phyloP scores from a whole-genome alignment of 1,140 invertebrate species.

The Drosophila baimaii region DNA sequence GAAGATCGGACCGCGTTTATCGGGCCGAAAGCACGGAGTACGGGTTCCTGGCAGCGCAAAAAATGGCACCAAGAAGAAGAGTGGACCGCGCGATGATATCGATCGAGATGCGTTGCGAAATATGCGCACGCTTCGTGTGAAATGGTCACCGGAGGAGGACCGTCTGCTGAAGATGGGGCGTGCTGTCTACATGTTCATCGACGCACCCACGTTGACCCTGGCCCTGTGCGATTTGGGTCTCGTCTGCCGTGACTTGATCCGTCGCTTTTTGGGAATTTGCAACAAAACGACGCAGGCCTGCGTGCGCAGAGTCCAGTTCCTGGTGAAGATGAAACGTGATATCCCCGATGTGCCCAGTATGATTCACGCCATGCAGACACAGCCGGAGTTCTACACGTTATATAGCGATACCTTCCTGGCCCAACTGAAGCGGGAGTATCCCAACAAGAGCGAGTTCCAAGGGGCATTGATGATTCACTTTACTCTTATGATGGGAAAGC shows the following conservation, averaged over 20 bases:
- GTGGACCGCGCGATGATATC: constrained; percentile 86
- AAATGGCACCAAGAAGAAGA: constrained; percentile 37
- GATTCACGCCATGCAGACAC: constrained; percentile 75
- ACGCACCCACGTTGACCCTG: constrained; percentile 85
- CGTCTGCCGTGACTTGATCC: constrained; percentile 87
- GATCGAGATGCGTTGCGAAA: constrained; percentile 88
- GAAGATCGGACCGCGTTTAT: constrained; percentile 45
- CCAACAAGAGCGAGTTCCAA: constrained; percentile 50
- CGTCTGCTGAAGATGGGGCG: constrained; percentile 88
- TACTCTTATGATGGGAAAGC: constrained; percentile 58
- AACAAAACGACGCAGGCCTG: constrained; percentile 90
- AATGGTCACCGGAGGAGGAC: constrained; percentile 88
- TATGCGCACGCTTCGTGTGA: constrained; percentile 88
- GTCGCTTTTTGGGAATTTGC: constrained; percentile 85
- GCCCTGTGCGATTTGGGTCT: constrained; percentile 74
- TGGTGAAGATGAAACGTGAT: constrained; percentile 67
- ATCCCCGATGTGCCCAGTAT: constrained; percentile 70
- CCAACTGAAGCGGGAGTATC: constrained; percentile 63
- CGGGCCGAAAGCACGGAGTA: constrained; percentile 12
- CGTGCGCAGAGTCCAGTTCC: constrained; percentile 86
- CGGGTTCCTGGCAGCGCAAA: constrained; percentile 34
- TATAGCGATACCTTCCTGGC: constrained; percentile 70
- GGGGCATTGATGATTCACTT: constrained; percentile 68
- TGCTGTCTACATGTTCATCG: constrained; percentile 88
- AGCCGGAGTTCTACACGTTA: constrained; percentile 44